Evolutionary conservation across 2,113 vertebrate genomes (phyloP).

Genomic region (Heterocephalus glaber): DNA sequence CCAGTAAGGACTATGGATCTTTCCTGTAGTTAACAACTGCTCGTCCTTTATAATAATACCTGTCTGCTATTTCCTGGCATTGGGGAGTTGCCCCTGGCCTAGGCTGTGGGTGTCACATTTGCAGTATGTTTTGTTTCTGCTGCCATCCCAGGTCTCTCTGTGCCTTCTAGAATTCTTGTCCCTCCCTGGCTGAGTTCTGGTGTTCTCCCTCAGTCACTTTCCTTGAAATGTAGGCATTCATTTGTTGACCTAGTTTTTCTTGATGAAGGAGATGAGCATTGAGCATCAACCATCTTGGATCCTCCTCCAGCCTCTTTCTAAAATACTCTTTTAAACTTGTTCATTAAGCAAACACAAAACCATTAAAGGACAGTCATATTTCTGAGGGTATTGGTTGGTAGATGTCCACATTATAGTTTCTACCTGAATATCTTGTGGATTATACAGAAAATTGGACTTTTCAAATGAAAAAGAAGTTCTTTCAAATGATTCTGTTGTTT

Average conservation of each 20-base stretch:
- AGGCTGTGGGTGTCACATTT: background rate
- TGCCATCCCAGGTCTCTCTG: background rate
- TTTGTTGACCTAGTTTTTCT: background rate
- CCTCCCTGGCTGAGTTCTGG: background rate
- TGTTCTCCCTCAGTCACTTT: too few relatives aligned
- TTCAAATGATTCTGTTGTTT: background rate
- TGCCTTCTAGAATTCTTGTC: background rate
- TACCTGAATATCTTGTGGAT: background rate
- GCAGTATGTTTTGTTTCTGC: background rate
- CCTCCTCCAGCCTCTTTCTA: background rate
- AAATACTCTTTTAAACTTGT: conserved; percentile 12
- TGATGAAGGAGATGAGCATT: background rate
- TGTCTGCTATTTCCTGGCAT: background rate
- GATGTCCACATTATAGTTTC: background rate
- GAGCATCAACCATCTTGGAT: background rate
- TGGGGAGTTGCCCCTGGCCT: background rate
- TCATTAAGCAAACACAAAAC: background rate
- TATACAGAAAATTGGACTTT: background rate
- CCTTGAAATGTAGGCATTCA: background rate
- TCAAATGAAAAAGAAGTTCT: background rate
- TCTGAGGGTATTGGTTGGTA: background rate
- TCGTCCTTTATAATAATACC: background rate
- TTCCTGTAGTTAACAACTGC: background rate
- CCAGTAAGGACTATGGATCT: background rate
- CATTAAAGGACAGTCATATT: background rate